Base-by-base conservation (phyloP, 2,113 vertebrate genomes). In the Pollachius pollachius region DNA sequence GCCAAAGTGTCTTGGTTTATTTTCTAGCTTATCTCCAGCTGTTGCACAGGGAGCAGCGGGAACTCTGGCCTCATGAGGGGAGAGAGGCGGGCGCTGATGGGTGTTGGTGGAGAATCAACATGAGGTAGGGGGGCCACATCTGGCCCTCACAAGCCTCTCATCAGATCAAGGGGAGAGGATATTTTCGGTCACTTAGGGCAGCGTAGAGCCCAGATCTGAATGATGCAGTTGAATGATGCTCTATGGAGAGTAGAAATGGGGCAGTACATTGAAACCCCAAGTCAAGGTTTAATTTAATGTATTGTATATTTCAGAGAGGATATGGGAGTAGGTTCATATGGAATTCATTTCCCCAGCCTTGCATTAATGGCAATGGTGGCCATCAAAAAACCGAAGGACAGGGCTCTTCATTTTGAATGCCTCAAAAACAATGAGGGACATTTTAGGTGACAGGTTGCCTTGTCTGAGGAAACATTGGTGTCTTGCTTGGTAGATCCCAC, bases 391-490 rank as follows among this genome's bases (percentile, higher is more conserved):
- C 1, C 41, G 2, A 48, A 48, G 12, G 30, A 34, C 30, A 34
- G 30, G 30, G 6, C 30, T 34, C 30, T 34, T 34, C 30, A 34
- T 34, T 34, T 34, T 34, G 30, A 48, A 9, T 48, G 6, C 41
- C 2, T 13, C 41, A 48, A 48, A 48, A 48, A 48, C 11, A 1
- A 1, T 13, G 41, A 48, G 41, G 41, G 13, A 89, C 84, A 84
- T 72, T 0, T 1, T 68, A 80, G 73, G 74, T 89, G 88, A 89
- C 85, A 81, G 76, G 72, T 84, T 91, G 84, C 54, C 67, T 81
- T 81, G 70, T 62, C 67, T 69, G 52, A 54, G 63, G 64, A 81
- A 7, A 57, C 15, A 57, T 57, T n/a, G 54, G 54, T 57, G 54
- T 57, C 54, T 57, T 57, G 54, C 16, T 57, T 57, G 11, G 54